Conservation (phyloP, 2,888 invertebrate genomes). For the Gasteruption jaculator region DNA sequence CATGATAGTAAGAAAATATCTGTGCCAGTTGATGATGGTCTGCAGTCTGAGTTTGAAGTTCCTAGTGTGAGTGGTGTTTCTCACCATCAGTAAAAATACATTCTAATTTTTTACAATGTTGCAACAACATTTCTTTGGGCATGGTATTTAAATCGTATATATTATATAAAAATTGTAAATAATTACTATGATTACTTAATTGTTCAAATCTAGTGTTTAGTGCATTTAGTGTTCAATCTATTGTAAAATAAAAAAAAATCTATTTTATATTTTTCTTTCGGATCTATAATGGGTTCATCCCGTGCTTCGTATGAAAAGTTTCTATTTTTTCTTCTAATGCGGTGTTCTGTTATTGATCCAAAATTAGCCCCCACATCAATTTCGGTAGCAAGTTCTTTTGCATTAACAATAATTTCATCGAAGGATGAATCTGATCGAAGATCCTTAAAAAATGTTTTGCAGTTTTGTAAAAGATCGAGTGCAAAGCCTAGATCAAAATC, state of each 20-base stretch:
- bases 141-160: slow-evolving; percentile 14
- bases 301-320: slow-evolving; percentile 22
- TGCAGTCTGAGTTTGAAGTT: slow-evolving; percentile 12
- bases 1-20: too few species aligned
- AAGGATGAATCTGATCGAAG: slow-evolving; percentile 24
- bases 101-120: slow-evolving; percentile 3
- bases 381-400: slow-evolving; percentile 24
- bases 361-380: slow-evolving; percentile 24
- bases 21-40: slow-evolving; percentile 9
- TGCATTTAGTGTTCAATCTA: slow-evolving; percentile 22
- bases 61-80: slow-evolving; percentile 14
- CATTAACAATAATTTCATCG: slow-evolving; percentile 26
- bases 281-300: slow-evolving; percentile 23
- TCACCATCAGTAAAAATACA: slow-evolving; percentile 10
- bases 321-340: slow-evolving; percentile 21
- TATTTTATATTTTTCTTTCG: slow-evolving; percentile 24
- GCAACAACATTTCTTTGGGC: slow-evolving; percentile 1
- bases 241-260: slow-evolving; percentile 20
- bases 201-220: slow-evolving; percentile 21
- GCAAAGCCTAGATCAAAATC: slow-evolving; percentile 23
- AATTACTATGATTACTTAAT: slow-evolving; percentile 22
- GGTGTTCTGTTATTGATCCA: slow-evolving; percentile 21
- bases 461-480: slow-evolving; percentile 3
- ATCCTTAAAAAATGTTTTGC: slow-evolving; percentile 5
- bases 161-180: slow-evolving; percentile 24